These are phyloP conservation scores for Schizopygopsis pylzovi DNA, from an alignment of 2,797 vertebrate species.

Conservation along the genomic window DNA sequence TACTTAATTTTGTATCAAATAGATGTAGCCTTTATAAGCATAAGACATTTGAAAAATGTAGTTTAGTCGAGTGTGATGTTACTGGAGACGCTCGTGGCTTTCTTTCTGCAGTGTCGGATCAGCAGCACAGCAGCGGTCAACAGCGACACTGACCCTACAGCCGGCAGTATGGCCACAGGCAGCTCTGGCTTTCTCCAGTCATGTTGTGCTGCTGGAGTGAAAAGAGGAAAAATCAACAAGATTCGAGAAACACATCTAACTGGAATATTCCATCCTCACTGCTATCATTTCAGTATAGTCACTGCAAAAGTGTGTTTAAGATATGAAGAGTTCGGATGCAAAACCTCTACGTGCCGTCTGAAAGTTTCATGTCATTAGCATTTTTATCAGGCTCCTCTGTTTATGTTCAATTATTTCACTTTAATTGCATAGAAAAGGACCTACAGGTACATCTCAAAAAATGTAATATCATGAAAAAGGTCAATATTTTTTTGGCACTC, in stretches of 20 bases:
- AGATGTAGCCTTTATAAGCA: background rate
- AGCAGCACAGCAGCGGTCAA: slow-evolving; percentile 27
- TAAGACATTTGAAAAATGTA: background rate
- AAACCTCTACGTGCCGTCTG: no score
- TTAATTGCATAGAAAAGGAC: no score
- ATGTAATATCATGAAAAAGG: no score
- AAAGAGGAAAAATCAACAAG: background rate
- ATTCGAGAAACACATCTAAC: background rate
- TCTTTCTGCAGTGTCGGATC: slow-evolving; percentile 18
- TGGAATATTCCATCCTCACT: background rate
- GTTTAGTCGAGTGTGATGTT: background rate
- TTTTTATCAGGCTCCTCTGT: no score
- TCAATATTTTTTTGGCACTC: no score
- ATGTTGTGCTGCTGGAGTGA: background rate
- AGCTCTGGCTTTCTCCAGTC: background rate
- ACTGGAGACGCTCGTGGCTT: background rate
- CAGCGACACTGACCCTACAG: slow-evolving; percentile 32
- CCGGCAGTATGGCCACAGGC: slow-evolving; percentile 10
- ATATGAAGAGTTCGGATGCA: no score
- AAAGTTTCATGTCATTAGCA: no score
- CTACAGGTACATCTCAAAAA: no score
- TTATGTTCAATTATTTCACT: no score
- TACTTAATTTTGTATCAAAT: background rate
- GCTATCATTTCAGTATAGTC: background rate
- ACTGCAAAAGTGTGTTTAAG: background rate